phyloP scores from a whole-genome alignment of 2,888 invertebrate species.

The Embidobia sp. region DNA sequence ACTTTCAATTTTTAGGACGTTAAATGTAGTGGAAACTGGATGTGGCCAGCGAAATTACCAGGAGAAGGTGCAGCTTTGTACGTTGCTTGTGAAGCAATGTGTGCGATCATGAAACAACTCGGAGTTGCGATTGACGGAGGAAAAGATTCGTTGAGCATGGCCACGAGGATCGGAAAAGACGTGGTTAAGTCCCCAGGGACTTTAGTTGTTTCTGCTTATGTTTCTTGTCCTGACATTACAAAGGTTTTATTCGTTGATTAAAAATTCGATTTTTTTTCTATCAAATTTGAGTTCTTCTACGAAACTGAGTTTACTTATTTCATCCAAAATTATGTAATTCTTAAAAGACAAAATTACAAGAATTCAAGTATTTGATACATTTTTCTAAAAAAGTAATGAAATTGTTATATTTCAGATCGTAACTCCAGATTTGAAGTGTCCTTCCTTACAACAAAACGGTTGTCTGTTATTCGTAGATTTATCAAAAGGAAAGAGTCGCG shows the following conservation, averaged over 20 bases:
- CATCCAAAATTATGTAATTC: no score
- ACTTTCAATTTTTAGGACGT: constrained; percentile 86
- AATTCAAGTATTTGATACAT: no score
- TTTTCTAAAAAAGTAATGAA: background rate
- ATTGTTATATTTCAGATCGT: constrained; percentile 82
- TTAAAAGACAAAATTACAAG: no score
- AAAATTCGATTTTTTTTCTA: no score
- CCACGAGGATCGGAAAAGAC: constrained; percentile 89
- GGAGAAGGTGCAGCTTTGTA: constrained; percentile 95
- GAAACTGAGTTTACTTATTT: no score
- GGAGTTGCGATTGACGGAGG: constrained; percentile 97
- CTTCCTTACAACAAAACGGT: constrained; percentile 84
- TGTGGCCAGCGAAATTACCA: constrained; percentile 99
- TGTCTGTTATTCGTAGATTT: constrained; percentile 90
- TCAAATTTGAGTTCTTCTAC: no score
- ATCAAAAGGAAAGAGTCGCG: constrained; percentile 87
- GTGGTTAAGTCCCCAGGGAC: constrained; percentile 92
- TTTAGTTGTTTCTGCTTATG: constrained; percentile 97
- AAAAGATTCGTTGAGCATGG: constrained; percentile 99
- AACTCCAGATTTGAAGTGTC: constrained; percentile 94
- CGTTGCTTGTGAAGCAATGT: constrained; percentile 94
- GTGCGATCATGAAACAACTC: constrained; percentile 89
- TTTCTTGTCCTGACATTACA: constrained; percentile 93
- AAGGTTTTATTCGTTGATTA: constrained; percentile 45
- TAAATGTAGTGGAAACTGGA: constrained; percentile 99